A percentile compares a stretch with the other conserved stretches of the same genome.
Conservation (phyloP, 2,888 invertebrate species). For the Apoda limacodes region DNA sequence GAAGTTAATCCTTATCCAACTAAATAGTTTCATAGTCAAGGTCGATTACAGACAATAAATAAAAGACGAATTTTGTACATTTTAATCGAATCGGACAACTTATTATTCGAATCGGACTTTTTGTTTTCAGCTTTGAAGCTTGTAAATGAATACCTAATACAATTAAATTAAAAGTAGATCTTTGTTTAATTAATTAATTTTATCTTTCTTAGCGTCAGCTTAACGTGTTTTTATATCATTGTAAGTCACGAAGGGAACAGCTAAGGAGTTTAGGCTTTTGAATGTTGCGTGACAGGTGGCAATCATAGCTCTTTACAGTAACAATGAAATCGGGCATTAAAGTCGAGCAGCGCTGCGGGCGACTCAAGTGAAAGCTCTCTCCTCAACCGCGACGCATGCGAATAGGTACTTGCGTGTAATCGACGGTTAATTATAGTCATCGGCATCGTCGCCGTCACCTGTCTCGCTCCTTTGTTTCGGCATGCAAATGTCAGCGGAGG, state of each 20-base stretch:
- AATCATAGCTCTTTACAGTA: slow-evolving; percentile 28
- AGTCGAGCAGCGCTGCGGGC: slow-evolving; percentile 37
- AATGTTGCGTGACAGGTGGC: slow-evolving; percentile 38
- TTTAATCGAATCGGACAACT: no score
- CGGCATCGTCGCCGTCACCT: slow-evolving; percentile 48
- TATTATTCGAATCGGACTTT: no score
- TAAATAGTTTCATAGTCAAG: no score
- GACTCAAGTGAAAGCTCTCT: slow-evolving; percentile 55
- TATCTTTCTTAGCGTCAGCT: slow-evolving; percentile 5
- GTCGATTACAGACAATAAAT: no score
- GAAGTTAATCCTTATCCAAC: no score
- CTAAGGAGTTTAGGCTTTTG: slow-evolving; percentile 29
- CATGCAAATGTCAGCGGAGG: slow-evolving; percentile 64
- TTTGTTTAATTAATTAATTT: slow-evolving; percentile 1
- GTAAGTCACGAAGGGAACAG: slow-evolving; percentile 16
- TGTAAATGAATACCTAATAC: no score
- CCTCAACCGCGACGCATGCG: slow-evolving; percentile 26
- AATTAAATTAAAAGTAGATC: no score
- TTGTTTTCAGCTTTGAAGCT: no score
- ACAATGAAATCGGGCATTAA: slow-evolving; percentile 35
- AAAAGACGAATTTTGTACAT: no score
- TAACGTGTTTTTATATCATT: no score
- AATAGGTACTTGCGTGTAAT: slow-evolving; percentile 37
- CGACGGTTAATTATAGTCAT: slow-evolving; percentile 55
- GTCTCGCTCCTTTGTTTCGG: slow-evolving; percentile 64